These are phyloP conservation scores for Rhinella marina DNA, from an alignment of 2,797 vertebrate species.

Conservation along the genomic window DNA sequence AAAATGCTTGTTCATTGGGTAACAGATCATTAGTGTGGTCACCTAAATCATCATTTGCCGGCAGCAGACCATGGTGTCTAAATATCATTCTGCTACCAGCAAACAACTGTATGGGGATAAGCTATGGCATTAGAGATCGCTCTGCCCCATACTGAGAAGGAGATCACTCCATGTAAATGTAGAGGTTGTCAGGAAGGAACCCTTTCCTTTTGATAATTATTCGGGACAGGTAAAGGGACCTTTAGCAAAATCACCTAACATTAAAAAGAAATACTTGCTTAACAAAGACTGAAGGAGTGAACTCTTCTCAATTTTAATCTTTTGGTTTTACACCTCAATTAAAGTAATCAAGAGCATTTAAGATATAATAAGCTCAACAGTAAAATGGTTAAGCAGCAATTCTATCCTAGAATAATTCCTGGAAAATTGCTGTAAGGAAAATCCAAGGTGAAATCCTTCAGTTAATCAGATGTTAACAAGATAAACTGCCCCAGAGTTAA, in stretches of 20 bases:
- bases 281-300: conserved; percentile 14
- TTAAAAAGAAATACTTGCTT: neutral
- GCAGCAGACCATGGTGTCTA: too few species aligned
- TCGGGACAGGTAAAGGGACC: too few species aligned
- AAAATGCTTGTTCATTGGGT: too few species aligned
- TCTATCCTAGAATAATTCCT: conserved; percentile 9
- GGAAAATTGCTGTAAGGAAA: conserved; percentile 5
- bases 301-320: neutral
- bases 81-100: too few species aligned
- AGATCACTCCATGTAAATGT: too few species aligned
- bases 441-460: neutral
- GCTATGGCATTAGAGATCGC: too few species aligned
- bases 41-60: too few species aligned
- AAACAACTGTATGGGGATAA: neutral
- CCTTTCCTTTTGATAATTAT: too few species aligned
- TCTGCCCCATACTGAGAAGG: too few species aligned
- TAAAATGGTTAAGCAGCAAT: conserved; percentile 6
- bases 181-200: too few species aligned
- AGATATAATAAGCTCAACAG: conserved; percentile 17
- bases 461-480: conserved; percentile 42
- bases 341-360: conserved; percentile 8
- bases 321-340: conserved; percentile 30
- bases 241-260: neutral
- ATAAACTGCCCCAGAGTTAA: conserved; percentile 14
- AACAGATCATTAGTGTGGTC: too few species aligned